Base-by-base conservation (phyloP, 2,888 invertebrate genomes). In the Phyto melanocephala region DNA sequence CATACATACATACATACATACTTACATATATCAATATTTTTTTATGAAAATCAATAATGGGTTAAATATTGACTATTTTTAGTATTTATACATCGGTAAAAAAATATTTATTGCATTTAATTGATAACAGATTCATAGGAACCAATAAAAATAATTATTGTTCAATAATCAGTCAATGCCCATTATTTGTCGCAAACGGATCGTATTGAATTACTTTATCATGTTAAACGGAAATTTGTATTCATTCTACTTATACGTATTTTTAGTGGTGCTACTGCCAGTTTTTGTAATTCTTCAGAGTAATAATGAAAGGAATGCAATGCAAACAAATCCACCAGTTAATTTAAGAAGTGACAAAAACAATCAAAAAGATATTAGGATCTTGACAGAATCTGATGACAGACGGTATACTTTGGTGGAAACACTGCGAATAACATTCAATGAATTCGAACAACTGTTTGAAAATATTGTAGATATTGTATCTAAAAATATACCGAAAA, bases 391-490 rank as follows among this genome's bases (percentile, higher is more conserved):
- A 17, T 4, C 15, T 13, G 40, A 15, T 22, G 37, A 28, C 2
- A 37, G 24, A 20, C 17, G 13, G 2, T 37, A 58, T 15, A 71
- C 67, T 6, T 58, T 83, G 45, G 63, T 42, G 1, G 58, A 68
- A 47, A 42, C 76, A 5, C 33, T 85, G n/a, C 71, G 60, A 13
- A 33, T 71, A 33, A 78, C 75, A 28, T 74, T 80, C 20, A 42
- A 17, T 10, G 84, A 85, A 77, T 77, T 85, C 63, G 78, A 84
- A 13, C 56, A 68, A 15, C 42, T 84, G 28, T 79, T 82, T 15
- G 81, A 74, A 28, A 79, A 81, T 67, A 62, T 85, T 24, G 28
- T 81, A 8, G 33, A 80, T 17, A 82, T 54, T 33, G 45, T 83
- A 11, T 60, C 71, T 8, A 58, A 40, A 24, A 77, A 65, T 78